Base-by-base conservation (phyloP, 1,140 invertebrate species). In the Maconellicoccus hirsutus region DNA sequence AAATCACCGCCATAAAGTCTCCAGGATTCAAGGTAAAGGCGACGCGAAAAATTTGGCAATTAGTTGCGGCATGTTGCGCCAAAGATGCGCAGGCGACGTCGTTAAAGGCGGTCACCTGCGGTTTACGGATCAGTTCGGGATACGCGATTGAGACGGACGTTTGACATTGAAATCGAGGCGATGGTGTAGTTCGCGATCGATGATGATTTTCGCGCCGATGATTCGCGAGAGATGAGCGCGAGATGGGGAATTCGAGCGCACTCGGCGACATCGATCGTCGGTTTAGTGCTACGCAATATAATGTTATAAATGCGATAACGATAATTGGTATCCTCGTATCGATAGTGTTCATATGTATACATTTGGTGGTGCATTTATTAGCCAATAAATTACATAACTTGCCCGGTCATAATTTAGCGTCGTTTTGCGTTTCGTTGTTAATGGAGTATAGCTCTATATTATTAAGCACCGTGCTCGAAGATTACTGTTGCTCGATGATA, bases 361-460 rank as follows among this genome's bases (percentile, higher is more conserved):
- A 85, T 76, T 74, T 85, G 1, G 74, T 79, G 6, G 80, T 79
- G 0, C 83, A 82, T 70, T 69, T 76, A 4, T 69, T 82, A 0
- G 78, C 82, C 3, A 77, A 82, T 0, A 82, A 84, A 52, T 75
- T 84, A n/a, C 77, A 79, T 52, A 84, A 83, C 75, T 75, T 84
- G 12, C 83, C 81, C 2, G 83, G 82, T 22, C 83, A 81, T 72
- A 83, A 84, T 75, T 75, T 85, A 22, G 81, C 81, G 0, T 83
- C 80, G 0, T 76, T 83, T 4, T 81, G 80, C 69, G 72, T 81
- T 8, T 77, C 81, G 0, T 75, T 85, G 0, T 75, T 84, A 12
- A 73, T 78, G 1, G 81, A 81, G 1, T 84, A 84, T 74, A 72
- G 74, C 0, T 76, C 77, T 16, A 85, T 84, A 74, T 78, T 84